These are phyloP conservation scores for Drosophila teissieri DNA, from an alignment of 1,140 invertebrate species.

Conservation along the genomic window DNA sequence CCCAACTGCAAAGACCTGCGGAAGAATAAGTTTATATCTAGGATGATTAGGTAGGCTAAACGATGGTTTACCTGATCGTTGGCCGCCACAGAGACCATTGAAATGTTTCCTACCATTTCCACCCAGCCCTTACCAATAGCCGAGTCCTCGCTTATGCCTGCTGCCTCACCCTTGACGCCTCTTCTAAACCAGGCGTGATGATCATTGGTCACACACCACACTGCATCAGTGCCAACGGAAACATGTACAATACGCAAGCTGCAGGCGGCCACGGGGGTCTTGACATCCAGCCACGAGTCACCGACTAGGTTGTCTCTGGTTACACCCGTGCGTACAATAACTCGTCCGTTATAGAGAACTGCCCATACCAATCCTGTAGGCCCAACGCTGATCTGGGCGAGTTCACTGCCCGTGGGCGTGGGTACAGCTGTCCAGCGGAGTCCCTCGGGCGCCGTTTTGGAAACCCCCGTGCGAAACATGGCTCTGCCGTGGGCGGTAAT, in stretches of 20 bases:
- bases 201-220: constrained; percentile 94
- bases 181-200: constrained; percentile 95
- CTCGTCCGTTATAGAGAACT: constrained; percentile 91
- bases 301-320: constrained; percentile 90
- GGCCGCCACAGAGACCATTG: constrained; percentile 91
- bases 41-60: constrained; percentile 81
- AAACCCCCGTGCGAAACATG: constrained; percentile 93
- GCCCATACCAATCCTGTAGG: constrained; percentile 94
- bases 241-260: constrained; percentile 90
- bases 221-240: constrained; percentile 92
- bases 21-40: not conserved
- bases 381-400: constrained; percentile 93
- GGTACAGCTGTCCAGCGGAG: constrained; percentile 91
- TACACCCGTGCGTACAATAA: constrained; percentile 91
- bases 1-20: constrained; percentile 88
- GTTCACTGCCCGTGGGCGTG: constrained; percentile 90
- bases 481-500: constrained; percentile 95
- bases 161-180: constrained; percentile 90
- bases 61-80: constrained; percentile 91
- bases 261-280: constrained; percentile 87
- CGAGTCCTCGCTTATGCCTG: constrained; percentile 89
- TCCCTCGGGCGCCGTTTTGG: constrained; percentile 92
- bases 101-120: constrained; percentile 94
- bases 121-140: constrained; percentile 92
- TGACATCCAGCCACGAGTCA: constrained; percentile 92